Conservation (phyloP, 2,113 vertebrate genomes). For the Penelope pileata region DNA sequence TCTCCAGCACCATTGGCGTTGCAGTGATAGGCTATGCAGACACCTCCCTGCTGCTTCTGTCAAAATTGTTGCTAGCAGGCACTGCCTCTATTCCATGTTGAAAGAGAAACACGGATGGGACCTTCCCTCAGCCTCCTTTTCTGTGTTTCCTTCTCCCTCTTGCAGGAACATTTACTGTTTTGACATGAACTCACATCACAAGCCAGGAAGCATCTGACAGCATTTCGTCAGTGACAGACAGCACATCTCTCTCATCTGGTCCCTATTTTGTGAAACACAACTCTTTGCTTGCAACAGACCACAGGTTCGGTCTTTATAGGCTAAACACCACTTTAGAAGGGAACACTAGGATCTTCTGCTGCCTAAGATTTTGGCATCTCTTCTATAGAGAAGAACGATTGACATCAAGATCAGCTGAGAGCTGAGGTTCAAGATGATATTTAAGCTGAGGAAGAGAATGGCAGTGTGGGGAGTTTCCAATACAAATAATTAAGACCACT, state of each 20-base stretch:
- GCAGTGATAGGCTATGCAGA: background rate
- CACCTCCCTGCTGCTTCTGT: background rate
- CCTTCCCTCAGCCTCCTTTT: background rate
- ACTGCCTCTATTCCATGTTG: background rate
- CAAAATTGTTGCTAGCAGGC: background rate
- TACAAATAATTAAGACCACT: background rate
- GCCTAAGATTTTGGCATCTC: conserved; percentile 2
- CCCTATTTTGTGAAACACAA: background rate
- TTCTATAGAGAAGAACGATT: background rate
- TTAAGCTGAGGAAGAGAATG: background rate
- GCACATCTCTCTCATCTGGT: conserved; percentile 6
- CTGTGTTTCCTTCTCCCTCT: background rate
- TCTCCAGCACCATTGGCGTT: background rate
- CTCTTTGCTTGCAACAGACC: background rate
- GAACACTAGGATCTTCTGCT: conserved; percentile 12
- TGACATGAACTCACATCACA: background rate
- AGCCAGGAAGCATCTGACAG: conserved; percentile 1
- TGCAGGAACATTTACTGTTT: background rate
- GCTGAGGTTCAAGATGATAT: conserved; percentile 1
- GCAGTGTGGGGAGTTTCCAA: background rate
- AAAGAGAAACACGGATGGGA: background rate
- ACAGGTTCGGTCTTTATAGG: background rate
- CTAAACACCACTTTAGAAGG: background rate
- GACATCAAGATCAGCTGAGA: conserved; percentile 23
- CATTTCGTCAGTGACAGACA: background rate